Percentiles rank a stretch among this genome's conserved stretches.
Conservation (phyloP, 2,113 vertebrate genomes). For the Apteryx mantelli region DNA sequence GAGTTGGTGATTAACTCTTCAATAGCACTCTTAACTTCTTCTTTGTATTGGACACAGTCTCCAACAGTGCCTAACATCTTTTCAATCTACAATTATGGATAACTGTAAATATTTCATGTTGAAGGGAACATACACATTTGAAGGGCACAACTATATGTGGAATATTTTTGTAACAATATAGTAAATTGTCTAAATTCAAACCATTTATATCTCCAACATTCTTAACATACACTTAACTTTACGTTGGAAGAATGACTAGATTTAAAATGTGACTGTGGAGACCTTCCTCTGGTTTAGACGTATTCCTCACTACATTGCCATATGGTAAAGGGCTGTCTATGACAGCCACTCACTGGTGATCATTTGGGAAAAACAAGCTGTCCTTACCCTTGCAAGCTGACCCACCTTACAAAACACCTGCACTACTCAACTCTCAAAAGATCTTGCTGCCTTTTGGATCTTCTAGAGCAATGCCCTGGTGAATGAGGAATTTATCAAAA, state of each 20-base stretch:
- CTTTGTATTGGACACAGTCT: conserved; percentile 84
- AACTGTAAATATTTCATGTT: conserved; percentile 2
- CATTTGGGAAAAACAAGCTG: background rate
- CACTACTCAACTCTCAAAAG: background rate
- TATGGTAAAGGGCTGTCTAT: background rate
- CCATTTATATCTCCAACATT: background rate
- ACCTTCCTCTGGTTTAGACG: background rate
- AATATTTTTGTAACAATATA: background rate
- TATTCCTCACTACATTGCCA: background rate
- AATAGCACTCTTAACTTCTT: conserved; percentile 83
- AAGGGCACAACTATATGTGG: background rate
- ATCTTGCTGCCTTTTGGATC: background rate
- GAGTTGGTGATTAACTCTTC: conserved; percentile 83
- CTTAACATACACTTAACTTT: background rate
- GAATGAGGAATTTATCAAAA: background rate
- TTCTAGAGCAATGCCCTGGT: background rate
- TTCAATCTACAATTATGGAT: conserved; percentile 77
- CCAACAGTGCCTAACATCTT: conserved; percentile 81
- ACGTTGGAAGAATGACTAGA: background rate
- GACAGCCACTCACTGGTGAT: background rate
- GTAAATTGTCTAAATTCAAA: background rate
- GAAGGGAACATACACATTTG: background rate
- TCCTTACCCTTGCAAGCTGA: background rate
- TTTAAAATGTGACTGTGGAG: background rate
- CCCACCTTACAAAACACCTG: background rate